These are phyloP conservation scores for Pogoniulus pusillus DNA, from an alignment of 2,797 vertebrate genomes.

Conservation along the genomic window DNA sequence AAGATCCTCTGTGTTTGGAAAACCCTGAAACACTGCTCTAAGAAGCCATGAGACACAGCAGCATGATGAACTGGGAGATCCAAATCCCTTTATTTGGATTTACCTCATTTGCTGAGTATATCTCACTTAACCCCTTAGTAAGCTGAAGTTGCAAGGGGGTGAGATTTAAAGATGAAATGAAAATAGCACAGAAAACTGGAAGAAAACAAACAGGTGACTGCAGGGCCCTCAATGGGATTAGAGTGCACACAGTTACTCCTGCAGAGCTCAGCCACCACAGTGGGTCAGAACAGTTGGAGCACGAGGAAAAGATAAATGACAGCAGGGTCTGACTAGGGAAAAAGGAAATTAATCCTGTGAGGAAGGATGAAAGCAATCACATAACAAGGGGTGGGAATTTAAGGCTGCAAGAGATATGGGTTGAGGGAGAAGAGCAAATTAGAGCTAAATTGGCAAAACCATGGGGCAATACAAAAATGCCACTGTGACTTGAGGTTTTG, in stretches of 20 bases:
- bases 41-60: neutral
- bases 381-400: neutral
- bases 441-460: neutral
- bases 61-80: neutral
- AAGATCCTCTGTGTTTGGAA: neutral
- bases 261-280: neutral
- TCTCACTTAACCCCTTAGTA: slow-evolving; percentile 48
- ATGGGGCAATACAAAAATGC: neutral
- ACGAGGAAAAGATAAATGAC: neutral
- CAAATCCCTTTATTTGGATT: slow-evolving; percentile 57
- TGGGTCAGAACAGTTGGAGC: neutral
- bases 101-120: slow-evolving; percentile 20
- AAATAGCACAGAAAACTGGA: slow-evolving; percentile 2
- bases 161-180: slow-evolving; percentile 26
- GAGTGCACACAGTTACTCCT: neutral
- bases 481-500: neutral
- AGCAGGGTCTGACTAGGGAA: neutral
- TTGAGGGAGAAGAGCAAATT: neutral
- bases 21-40: neutral
- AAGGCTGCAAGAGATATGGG: neutral
- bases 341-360: neutral
- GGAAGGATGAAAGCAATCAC: neutral
- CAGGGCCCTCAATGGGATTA: slow-evolving; percentile 1
- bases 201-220: neutral
- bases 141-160: slow-evolving; percentile 1